Base-by-base conservation (phyloP, 2,797 vertebrate species). In the Parotocinclus haroldoi region DNA sequence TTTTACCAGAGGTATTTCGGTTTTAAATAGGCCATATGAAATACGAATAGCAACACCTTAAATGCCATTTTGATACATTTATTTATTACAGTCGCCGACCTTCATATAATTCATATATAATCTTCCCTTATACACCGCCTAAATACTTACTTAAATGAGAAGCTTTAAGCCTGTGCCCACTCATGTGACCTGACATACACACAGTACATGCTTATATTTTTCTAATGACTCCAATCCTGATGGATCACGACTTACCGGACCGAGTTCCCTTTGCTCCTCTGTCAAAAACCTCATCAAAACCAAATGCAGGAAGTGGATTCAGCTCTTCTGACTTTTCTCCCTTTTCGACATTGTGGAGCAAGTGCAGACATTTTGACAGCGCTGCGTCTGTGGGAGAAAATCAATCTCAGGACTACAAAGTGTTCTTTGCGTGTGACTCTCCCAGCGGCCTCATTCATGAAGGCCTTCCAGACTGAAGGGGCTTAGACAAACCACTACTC, bases 201-300 rank as follows among this genome's bases (percentile, higher is more conserved):
- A 9, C 40, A 9, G 10, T 42, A 42, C 8, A 11, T 27, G 10
- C 3, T 11, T 9, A 42, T 42, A 42, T 42, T 42, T 42, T 42
- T 42, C 8, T 50, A 53, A 54, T 50, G 45, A 37, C 38, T 19
- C 61, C 70, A 46, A 37, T 49, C 46, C 55, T 51, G 63, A 66
- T 36, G 40, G 60, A 75, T 59, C 63, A 70, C 66, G 62, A 79
- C 77, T 79, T 72, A 76, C 75, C 78, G 54, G 67, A 66, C 14
- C 56, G 72, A 60, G 58, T 66, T 62, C 72, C 65, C 69, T 71
- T 68, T 71, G 51, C 64, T 73, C 42, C 68, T 59, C 27, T 61
- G 59, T 16, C 52, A 63, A 66, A 13, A 58, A 72, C 53, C 65
- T 68, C 60, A 48, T 27, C 27, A 11, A 16, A 40, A 40, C 9